These are phyloP conservation scores for Athene cunicularia DNA, from an alignment of 2,113 vertebrate genomes.

Conservation along the genomic window DNA sequence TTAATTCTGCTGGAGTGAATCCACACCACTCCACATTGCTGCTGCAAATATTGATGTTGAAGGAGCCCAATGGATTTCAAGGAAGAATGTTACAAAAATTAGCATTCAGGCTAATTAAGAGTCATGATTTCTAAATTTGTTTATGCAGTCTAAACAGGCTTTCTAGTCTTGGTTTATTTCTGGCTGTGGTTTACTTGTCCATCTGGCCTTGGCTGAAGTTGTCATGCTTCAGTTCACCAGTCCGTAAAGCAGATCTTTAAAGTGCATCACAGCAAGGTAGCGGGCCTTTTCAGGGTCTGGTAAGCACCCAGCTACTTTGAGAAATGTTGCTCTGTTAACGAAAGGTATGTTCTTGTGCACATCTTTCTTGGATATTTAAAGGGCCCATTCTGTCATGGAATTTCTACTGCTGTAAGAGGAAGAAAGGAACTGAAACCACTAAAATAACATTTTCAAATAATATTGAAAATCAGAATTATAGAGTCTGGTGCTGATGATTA, in stretches of 20 bases:
- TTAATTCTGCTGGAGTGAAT: background rate
- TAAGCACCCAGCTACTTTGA: background rate
- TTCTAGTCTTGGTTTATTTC: background rate
- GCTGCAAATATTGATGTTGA: background rate
- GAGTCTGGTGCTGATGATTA: background rate
- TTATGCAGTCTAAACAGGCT: background rate
- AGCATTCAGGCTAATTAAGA: background rate
- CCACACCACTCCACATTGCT: background rate
- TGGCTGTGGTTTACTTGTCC: background rate
- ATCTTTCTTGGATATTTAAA: background rate
- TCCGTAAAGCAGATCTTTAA: background rate
- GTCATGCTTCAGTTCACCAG: background rate
- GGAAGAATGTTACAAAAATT: background rate
- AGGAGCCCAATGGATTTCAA: background rate
- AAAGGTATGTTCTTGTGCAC: background rate
- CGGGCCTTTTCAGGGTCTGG: background rate
- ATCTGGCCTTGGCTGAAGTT: background rate
- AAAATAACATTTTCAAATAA: background rate
- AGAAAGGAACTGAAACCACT: background rate
- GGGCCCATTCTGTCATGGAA: background rate
- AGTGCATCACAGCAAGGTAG: background rate
- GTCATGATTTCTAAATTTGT: background rate
- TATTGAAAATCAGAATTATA: background rate
- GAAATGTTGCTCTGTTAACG: background rate
- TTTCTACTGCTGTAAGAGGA: background rate